Percentiles rank a stretch among this genome's conserved stretches.
phyloP scores from a whole-genome alignment of 2,888 invertebrate genomes.

The Oscheius sp. region DNA sequence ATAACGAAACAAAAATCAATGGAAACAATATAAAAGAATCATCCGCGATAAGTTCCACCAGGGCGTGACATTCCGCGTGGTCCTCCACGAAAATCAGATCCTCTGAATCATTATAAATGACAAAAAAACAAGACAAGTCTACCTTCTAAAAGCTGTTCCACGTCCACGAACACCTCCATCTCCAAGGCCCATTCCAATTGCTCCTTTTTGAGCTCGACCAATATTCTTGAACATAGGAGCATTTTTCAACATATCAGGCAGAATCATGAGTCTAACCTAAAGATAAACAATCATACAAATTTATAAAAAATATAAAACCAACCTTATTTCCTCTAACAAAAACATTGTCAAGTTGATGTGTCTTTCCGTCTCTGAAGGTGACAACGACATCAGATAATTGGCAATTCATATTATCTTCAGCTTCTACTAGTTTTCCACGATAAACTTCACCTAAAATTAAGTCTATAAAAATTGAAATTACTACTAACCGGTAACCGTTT shows the following conservation, averaged over 20 bases:
- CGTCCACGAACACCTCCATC: slow-evolving; percentile 54
- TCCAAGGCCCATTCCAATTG: slow-evolving; percentile 68
- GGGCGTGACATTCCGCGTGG: slow-evolving; percentile 54
- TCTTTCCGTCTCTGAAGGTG: slow-evolving; percentile 83
- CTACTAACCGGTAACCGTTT: slow-evolving; percentile 88
- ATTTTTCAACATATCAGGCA: slow-evolving; percentile 97
- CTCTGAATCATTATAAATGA: too few species aligned
- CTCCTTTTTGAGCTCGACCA: slow-evolving; percentile 76
- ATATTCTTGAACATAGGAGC: slow-evolving; percentile 74
- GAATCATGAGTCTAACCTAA: slow-evolving; percentile 87
- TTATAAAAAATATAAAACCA: neutral
- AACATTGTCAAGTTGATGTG: slow-evolving; percentile 89
- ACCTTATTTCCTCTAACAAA: slow-evolving; percentile 94
- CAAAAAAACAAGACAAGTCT: too few species aligned
- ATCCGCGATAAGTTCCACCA: slow-evolving; percentile 50
- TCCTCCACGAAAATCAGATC: slow-evolving; percentile 38
- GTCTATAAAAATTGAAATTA: too few species aligned
- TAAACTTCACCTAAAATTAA: slow-evolving; percentile 82
- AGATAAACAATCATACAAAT: slow-evolving; percentile 3
- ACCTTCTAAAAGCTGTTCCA: slow-evolving; percentile 53
- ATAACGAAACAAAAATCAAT: too few species aligned
- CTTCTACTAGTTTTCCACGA: slow-evolving; percentile 93
- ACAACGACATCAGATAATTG: slow-evolving; percentile 82
- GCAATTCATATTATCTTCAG: slow-evolving; percentile 99
- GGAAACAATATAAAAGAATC: too few species aligned